A percentile compares a stretch with the other conserved stretches of the same genome.
These are phyloP conservation scores for Melolontha melolontha DNA, from an alignment of 2,888 invertebrate genomes.

Conservation along the genomic window DNA sequence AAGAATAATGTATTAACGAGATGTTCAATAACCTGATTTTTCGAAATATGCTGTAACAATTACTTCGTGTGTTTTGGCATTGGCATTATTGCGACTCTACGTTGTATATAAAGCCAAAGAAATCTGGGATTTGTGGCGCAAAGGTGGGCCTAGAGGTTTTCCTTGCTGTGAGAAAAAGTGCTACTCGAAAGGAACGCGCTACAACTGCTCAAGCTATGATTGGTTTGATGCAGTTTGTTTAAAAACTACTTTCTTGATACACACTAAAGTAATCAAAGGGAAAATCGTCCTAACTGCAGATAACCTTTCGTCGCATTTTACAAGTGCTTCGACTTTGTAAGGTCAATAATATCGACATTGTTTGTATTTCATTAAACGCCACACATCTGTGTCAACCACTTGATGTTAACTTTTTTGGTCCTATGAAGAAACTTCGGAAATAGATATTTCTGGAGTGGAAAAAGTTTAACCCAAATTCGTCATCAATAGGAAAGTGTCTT, in stretches of 20 bases:
- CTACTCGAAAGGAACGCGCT: no score
- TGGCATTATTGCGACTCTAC: constrained; percentile 50
- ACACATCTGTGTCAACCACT: constrained; percentile 54
- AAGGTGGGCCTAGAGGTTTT: no score
- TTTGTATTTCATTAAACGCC: constrained; percentile 50
- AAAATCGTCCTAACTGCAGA: constrained; percentile 58
- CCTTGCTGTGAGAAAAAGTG: no score
- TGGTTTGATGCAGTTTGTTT: no score
- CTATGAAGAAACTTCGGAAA: constrained; percentile 52
- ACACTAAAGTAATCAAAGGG: no score
- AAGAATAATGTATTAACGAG: constrained; percentile 45
- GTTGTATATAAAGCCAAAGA: no score
- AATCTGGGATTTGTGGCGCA: no score
- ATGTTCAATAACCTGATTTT: constrained; percentile 51
- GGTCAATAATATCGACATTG: constrained; percentile 54
- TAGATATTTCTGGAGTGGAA: constrained; percentile 30
- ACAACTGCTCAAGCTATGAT: no score
- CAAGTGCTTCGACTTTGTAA: constrained; percentile 53
- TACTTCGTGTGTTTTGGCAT: constrained; percentile 54
- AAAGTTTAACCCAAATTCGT: constrained; percentile 24
- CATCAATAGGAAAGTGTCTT: neutral
- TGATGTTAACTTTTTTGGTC: constrained; percentile 51
- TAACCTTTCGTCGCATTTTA: constrained; percentile 55
- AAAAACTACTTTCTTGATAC: constrained; percentile 12
- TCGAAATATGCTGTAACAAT: constrained; percentile 52